phyloP scores from a whole-genome alignment of 2,888 invertebrate species.

The Aspidiotus rigidus region DNA sequence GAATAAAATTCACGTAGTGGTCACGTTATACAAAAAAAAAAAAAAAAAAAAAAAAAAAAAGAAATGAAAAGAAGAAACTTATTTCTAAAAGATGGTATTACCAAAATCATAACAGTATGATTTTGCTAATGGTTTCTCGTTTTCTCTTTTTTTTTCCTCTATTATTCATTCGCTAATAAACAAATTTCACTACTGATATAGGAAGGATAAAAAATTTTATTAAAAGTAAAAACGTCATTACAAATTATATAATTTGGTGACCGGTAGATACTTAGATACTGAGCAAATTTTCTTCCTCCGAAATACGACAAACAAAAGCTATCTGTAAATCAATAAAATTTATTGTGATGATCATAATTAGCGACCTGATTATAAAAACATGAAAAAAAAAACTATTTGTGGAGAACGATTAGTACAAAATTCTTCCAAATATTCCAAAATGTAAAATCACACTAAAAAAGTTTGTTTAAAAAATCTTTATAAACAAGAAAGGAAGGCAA shows the following conservation, averaged over 20 bases:
- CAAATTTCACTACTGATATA: neutral
- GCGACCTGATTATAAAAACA: neutral
- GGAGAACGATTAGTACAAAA: neutral
- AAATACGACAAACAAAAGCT: neutral
- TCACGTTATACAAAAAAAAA: neutral
- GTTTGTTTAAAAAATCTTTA: neutral
- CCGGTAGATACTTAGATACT: neutral
- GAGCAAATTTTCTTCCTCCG: neutral
- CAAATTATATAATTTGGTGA: neutral
- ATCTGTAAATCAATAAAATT: neutral
- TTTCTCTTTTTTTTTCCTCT: too few species aligned
- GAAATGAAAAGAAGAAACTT: too few species aligned
- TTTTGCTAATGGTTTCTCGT: too few species aligned
- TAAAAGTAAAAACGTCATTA: neutral
- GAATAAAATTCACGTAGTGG: neutral
- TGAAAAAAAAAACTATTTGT: neutral
- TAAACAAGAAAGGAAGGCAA: neutral
- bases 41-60: neutral
- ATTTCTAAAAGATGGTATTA: too few species aligned
- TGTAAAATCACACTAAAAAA: neutral
- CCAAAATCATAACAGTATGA: too few species aligned
- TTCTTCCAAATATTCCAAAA: neutral
- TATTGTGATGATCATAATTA: neutral
- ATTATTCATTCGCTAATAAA: neutral
- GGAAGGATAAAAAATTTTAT: neutral